phyloP scores from a whole-genome alignment of 2,113 vertebrate genomes.

The Coryphaenoides rupestris region DNA sequence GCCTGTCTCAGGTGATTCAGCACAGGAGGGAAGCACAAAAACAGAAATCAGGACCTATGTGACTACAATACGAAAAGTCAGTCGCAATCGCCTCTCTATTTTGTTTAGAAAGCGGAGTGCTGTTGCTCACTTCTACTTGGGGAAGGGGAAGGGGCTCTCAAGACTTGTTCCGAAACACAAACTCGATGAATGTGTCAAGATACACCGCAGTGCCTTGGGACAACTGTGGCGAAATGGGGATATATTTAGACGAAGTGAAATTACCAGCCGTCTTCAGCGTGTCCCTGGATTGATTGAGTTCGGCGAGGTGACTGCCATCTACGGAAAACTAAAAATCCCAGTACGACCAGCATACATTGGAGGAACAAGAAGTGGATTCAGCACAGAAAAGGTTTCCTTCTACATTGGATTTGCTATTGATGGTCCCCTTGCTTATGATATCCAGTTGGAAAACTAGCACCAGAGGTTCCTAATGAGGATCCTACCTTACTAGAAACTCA shows the following conservation, averaged over 20 bases:
- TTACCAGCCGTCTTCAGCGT: conserved; percentile 31
- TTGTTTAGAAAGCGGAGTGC: conserved; percentile 34
- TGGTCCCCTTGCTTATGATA: conserved; percentile 56
- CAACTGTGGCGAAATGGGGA: conserved; percentile 51
- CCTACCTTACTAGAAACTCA: neutral
- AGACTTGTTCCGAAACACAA: conserved; percentile 42
- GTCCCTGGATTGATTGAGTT: conserved; percentile 43
- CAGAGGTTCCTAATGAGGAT: neutral
- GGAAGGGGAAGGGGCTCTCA: conserved; percentile 26
- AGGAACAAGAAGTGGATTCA: conserved; percentile 43
- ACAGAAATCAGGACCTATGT: conserved; percentile 41
- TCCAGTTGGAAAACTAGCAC: conserved; percentile 41
- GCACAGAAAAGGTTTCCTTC: conserved; percentile 63
- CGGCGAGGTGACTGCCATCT: conserved; percentile 37
- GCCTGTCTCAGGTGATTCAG: conserved; percentile 43
- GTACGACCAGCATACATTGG: conserved; percentile 41
- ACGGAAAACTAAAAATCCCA: conserved; percentile 37
- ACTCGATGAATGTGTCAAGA: conserved; percentile 33
- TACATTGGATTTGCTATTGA: conserved; percentile 61
- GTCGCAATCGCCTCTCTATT: neutral
- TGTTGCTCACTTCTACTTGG: conserved; percentile 44
- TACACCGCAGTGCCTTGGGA: conserved; percentile 1
- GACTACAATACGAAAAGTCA: conserved; percentile 28
- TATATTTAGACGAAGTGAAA: conserved; percentile 47
- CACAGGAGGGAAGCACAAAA: too few relatives aligned